Conservation (phyloP, 2,113 vertebrate genomes). For the Mormyrus iriodes region DNA sequence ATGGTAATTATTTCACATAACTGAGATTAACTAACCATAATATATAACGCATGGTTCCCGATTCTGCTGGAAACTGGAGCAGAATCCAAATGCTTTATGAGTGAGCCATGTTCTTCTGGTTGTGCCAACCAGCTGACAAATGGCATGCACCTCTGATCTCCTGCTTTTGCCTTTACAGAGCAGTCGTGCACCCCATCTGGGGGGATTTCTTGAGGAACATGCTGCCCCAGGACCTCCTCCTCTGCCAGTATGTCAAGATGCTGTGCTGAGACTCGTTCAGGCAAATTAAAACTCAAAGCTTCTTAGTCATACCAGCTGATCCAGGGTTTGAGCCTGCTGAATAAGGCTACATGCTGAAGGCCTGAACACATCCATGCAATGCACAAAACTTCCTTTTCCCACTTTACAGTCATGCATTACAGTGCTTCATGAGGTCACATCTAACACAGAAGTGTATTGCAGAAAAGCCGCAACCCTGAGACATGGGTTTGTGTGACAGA, state of each 20-base stretch:
- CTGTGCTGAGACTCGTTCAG: background rate
- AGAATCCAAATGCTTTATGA: background rate
- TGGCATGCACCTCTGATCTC: background rate
- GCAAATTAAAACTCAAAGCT: background rate
- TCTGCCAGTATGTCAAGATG: background rate
- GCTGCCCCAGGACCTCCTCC: background rate
- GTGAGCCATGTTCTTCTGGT: background rate
- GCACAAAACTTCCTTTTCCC: background rate
- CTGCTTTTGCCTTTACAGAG: background rate
- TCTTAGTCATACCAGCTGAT: background rate
- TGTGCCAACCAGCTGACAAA: background rate
- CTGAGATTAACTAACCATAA: background rate
- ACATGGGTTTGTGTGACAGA: background rate
- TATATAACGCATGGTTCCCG: background rate
- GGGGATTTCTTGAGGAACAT: background rate
- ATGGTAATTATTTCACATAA: background rate
- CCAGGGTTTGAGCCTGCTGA: background rate
- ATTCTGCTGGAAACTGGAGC: background rate
- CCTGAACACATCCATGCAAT: background rate
- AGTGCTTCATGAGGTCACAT: background rate
- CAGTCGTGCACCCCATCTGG: background rate
- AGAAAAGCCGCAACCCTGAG: background rate
- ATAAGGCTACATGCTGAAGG: background rate
- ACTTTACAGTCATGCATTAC: background rate
- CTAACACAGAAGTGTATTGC: background rate